phyloP scores from a whole-genome alignment of 2,888 invertebrate genomes.

The Pterobdella sp. region DNA sequence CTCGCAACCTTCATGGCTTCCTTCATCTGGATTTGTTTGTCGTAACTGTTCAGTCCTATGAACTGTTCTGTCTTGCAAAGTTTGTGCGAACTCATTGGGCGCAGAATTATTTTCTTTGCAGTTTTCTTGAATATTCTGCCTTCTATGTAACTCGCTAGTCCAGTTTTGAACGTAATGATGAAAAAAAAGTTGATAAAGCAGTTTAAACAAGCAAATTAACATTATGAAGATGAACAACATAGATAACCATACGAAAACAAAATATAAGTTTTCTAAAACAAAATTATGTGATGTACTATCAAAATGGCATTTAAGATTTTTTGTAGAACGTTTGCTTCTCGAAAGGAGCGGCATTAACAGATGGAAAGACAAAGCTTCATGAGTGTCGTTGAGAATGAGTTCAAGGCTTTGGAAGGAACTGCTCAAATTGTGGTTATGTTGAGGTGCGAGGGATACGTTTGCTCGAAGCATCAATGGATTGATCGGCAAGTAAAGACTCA shows the following conservation, averaged over 20 bases:
- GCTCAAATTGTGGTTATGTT: not conserved
- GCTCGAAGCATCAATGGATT: not conserved
- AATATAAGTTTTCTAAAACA: not conserved
- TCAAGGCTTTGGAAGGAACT: not conserved
- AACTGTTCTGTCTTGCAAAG: no score
- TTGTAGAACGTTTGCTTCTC: not conserved
- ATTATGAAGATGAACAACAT: not conserved
- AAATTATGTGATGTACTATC: not conserved
- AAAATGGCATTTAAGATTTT: not conserved
- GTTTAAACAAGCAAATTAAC: not conserved
- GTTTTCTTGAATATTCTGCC: no score
- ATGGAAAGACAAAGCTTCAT: not conserved
- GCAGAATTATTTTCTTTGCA: no score
- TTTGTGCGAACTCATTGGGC: no score
- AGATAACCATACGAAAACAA: not conserved
- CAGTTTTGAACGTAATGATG: not conserved
- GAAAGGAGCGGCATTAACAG: not conserved
- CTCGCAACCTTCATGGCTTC: no score
- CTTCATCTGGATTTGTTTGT: no score
- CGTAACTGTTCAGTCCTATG: no score
- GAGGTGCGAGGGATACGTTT: not conserved
- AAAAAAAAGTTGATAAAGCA: not conserved
- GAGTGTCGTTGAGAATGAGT: conserved; percentile 1
- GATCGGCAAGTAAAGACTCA: not conserved
- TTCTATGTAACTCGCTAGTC: no score